phyloP scores from a whole-genome alignment of 2,888 invertebrate genomes.

The Eupithecia pulchellata region DNA sequence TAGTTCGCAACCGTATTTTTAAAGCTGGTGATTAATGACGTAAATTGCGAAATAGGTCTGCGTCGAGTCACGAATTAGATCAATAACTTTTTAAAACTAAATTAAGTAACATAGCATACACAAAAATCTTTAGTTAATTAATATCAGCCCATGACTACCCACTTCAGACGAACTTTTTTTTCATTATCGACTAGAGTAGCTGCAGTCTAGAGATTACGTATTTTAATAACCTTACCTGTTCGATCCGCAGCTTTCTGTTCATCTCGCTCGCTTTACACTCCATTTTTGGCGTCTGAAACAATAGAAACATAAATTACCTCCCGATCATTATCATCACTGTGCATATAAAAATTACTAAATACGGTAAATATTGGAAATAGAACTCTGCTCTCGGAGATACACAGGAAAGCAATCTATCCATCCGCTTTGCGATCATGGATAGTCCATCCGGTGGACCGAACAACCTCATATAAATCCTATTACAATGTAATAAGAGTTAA shows the following conservation, averaged over 20 bases:
- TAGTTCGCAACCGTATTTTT: conserved; percentile 30
- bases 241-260: conserved; percentile 78
- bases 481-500: conserved; percentile 38
- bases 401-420: conserved; percentile 69
- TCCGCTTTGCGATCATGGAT: conserved; percentile 58
- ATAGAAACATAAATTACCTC: conserved; percentile 38
- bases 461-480: conserved; percentile 46
- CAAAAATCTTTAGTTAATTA: neutral
- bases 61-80: conserved; percentile 28
- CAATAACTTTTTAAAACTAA: conserved; percentile 14
- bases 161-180: too few species aligned
- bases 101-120: neutral
- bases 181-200: neutral
- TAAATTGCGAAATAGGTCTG: conserved; percentile 27
- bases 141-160: too few species aligned
- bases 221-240: conserved; percentile 66
- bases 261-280: conserved; percentile 76
- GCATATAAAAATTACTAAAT: conserved; percentile 2
- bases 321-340: neutral
- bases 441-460: conserved; percentile 36
- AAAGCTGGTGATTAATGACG: conserved; percentile 27
- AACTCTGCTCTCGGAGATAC: conserved; percentile 56
- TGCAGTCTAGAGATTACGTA: neutral
- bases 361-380: conserved; percentile 22
- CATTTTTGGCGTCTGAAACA: conserved; percentile 82